Conservation (phyloP, 2,113 vertebrate species). For the Peromyscus maniculatus region DNA sequence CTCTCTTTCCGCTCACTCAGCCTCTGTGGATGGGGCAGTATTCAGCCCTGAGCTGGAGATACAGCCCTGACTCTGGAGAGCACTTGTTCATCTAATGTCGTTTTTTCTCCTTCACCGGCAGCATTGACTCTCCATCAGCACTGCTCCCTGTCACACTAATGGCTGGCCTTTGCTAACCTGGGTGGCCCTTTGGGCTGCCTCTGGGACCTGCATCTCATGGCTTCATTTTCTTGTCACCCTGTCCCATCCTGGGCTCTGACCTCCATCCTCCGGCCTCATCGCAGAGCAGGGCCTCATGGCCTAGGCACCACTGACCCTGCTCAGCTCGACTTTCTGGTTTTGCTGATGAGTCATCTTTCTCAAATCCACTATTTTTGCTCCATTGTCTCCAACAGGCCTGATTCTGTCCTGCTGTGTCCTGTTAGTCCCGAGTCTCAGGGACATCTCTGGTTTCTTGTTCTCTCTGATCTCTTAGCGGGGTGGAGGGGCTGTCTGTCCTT, state of each 20-base stretch:
- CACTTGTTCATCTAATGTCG: background rate
- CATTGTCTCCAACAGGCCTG: background rate
- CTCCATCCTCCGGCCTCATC: background rate
- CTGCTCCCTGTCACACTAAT: background rate
- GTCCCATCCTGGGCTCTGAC: background rate
- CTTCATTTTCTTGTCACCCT: background rate
- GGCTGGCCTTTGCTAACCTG: background rate
- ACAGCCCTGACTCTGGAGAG: background rate
- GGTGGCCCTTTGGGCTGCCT: background rate
- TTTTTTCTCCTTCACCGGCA: background rate
- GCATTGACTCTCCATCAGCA: background rate
- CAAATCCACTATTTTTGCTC: background rate
- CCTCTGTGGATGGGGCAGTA: background rate
- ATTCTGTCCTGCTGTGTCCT: background rate
- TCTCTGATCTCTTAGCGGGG: background rate
- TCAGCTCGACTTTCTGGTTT: constrained; percentile 1
- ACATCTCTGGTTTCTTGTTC: background rate
- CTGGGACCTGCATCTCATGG: no score
- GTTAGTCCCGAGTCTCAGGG: background rate
- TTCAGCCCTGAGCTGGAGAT: background rate
- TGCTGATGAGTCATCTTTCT: background rate
- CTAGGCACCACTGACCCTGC: background rate
- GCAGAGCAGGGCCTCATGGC: background rate
- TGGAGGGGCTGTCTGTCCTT: background rate
- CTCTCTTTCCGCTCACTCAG: background rate